phyloP scores from a whole-genome alignment of 2,113 vertebrate genomes.

The Platichthys flesus region DNA sequence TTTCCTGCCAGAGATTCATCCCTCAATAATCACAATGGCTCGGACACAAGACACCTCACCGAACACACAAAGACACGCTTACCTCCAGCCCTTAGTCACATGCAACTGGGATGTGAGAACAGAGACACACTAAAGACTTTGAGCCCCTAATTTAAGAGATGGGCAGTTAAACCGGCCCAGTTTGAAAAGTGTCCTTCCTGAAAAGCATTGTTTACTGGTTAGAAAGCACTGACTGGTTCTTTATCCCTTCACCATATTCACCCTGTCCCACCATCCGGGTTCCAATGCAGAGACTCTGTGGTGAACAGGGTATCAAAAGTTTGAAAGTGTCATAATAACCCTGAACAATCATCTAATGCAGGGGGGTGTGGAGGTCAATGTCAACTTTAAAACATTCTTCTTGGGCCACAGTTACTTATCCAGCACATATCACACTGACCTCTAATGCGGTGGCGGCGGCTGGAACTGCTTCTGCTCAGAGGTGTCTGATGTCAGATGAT shows the following conservation, averaged over 20 bases:
- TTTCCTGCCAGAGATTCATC: slow-evolving; percentile 79
- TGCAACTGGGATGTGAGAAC: slow-evolving; percentile 22
- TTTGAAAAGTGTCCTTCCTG: not conserved
- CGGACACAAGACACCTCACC: slow-evolving; percentile 66
- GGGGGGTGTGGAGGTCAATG: no score
- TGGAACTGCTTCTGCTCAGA: no score
- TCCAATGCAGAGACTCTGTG: no score
- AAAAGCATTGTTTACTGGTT: not conserved
- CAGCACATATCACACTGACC: no score
- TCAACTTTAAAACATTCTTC: not conserved
- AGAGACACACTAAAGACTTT: not conserved
- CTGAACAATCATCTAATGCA: no score
- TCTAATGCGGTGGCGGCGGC: no score
- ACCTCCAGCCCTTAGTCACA: slow-evolving; percentile 20
- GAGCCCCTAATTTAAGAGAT: slow-evolving; percentile 15
- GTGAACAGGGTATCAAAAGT: no score
- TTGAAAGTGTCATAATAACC: no score
- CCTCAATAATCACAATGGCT: slow-evolving; percentile 65
- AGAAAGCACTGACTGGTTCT: not conserved
- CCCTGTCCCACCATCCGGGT: no score
- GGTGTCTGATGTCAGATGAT: no score
- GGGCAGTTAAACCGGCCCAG: not conserved
- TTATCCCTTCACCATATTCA: no score
- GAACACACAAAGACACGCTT: slow-evolving; percentile 39
- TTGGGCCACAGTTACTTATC: no score